These are phyloP conservation scores for Rhogogaster chlorosoma DNA, from an alignment of 2,888 invertebrate genomes.

Conservation along the genomic window DNA sequence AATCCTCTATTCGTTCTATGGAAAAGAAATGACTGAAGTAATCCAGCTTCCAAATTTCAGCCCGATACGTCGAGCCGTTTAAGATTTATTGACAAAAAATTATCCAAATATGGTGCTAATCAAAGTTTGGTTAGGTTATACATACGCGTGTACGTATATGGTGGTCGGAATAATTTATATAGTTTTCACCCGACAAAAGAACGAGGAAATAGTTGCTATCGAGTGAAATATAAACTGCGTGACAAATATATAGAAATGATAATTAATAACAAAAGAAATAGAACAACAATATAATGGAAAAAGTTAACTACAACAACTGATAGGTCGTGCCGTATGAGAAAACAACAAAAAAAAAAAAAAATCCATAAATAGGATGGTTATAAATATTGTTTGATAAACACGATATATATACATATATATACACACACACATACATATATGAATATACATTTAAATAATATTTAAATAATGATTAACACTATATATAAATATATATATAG, in stretches of 20 bases:
- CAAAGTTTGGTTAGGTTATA: not conserved
- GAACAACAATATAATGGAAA: not conserved
- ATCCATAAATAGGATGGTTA: not conserved
- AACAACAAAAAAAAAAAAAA: not conserved
- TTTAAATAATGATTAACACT: not conserved
- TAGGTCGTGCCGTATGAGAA: not conserved
- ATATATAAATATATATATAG: not conserved
- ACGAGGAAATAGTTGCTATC: not conserved
- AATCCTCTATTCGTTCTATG: not conserved
- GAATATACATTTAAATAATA: not conserved
- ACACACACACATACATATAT: constrained; percentile 57
- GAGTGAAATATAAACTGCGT: not conserved
- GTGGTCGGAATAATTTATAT: not conserved
- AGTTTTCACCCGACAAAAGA: not conserved
- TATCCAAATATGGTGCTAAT: not conserved
- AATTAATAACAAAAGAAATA: not conserved
- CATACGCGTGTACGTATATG: too few relatives aligned
- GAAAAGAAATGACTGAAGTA: not conserved
- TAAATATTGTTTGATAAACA: constrained; percentile 63
- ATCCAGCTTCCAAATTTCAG: not conserved
- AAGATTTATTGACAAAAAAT: not conserved
- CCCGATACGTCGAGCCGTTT: not conserved
- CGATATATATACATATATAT: constrained; percentile 59
- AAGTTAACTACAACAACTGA: not conserved
- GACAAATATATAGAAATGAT: not conserved